These are phyloP conservation scores for Calameuta idolon DNA, from an alignment of 2,888 invertebrate genomes.

Conservation along the genomic window DNA sequence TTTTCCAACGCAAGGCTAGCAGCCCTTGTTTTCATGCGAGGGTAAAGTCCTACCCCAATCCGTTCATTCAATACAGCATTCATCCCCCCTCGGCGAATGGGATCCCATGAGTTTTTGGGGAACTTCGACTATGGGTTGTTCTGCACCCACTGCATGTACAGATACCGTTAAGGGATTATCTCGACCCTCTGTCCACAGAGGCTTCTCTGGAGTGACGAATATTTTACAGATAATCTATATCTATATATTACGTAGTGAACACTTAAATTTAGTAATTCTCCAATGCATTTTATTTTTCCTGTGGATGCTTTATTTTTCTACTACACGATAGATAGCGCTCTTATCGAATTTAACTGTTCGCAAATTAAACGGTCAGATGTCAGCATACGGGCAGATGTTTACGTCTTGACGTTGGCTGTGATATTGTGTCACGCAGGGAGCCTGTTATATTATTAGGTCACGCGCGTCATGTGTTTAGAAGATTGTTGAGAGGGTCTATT, in stretches of 20 bases:
- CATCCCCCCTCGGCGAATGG: background rate
- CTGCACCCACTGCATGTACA: background rate
- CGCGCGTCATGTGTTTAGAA: background rate
- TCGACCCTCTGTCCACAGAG: background rate
- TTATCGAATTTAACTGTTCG: background rate
- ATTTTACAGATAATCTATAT: background rate
- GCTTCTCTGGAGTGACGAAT: background rate
- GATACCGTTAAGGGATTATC: background rate
- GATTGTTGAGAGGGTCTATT: background rate
- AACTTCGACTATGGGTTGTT: background rate
- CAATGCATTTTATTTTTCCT: background rate
- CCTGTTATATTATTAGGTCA: background rate
- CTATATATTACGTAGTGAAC: background rate
- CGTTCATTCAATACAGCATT: background rate
- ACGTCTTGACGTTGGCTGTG: background rate
- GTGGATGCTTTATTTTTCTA: background rate
- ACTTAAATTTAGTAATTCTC: background rate
- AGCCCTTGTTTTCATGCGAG: background rate
- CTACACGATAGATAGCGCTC: background rate
- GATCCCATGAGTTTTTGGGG: background rate
- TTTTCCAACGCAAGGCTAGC: background rate
- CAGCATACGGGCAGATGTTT: background rate
- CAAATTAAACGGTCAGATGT: background rate
- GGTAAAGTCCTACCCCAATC: constrained; percentile 5
- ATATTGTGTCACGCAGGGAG: background rate